Conservation (phyloP, 2,797 vertebrate genomes). For the Sebastes diaconus region DNA sequence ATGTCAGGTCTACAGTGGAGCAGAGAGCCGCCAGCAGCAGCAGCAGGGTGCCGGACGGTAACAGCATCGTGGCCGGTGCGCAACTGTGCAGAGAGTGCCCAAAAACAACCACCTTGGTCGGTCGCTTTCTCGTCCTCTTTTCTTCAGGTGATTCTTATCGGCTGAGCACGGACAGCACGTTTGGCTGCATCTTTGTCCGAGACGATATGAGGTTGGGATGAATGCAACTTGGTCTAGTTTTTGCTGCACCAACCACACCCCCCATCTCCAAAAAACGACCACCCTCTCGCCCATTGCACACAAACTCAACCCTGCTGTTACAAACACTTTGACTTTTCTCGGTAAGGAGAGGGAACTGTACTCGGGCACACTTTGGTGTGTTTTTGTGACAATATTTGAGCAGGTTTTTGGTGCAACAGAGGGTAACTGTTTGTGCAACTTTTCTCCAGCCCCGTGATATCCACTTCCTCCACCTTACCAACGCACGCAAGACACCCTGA, state of each 20-base stretch:
- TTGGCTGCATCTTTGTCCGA: slow-evolving; percentile 82
- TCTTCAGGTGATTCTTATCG: slow-evolving; percentile 43
- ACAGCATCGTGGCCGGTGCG: slow-evolving; percentile 71
- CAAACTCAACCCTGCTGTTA: slow-evolving; percentile 58
- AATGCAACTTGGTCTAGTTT: slow-evolving; percentile 71
- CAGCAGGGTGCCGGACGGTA: slow-evolving; percentile 58
- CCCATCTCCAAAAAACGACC: slow-evolving; percentile 73
- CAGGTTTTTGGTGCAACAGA: neutral
- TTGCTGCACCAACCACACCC: slow-evolving; percentile 82
- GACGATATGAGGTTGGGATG: slow-evolving; percentile 78
- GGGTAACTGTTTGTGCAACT: slow-evolving; percentile 9
- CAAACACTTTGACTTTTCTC: slow-evolving; percentile 80
- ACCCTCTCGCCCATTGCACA: slow-evolving; percentile 79
- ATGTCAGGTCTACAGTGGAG: slow-evolving; percentile 50
- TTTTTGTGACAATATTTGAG: slow-evolving; percentile 38
- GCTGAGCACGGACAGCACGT: slow-evolving; percentile 60
- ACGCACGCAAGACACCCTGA: neutral
- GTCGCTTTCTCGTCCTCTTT: slow-evolving; percentile 29
- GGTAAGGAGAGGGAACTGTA: slow-evolving; percentile 69
- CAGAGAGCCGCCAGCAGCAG: slow-evolving; percentile 70
- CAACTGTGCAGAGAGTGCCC: slow-evolving; percentile 36
- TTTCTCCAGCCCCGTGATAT: neutral
- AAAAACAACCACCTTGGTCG: slow-evolving; percentile 55
- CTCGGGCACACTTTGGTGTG: slow-evolving; percentile 61
- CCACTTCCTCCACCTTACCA: neutral